Conservation (phyloP, 1,140 invertebrate genomes). For the Latrodectus geometricus region DNA sequence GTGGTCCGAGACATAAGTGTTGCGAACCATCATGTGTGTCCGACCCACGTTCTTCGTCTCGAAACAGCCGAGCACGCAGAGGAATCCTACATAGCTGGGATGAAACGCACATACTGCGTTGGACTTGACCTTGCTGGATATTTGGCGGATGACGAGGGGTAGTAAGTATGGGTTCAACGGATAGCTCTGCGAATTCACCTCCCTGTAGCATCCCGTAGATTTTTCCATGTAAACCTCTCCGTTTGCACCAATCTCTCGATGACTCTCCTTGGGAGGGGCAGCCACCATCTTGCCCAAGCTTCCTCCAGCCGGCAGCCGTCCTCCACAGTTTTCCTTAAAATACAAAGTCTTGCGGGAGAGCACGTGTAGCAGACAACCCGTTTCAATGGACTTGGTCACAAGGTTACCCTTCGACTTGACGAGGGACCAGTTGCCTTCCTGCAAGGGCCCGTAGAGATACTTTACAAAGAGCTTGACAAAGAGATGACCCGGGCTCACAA, state of each 20-base stretch:
- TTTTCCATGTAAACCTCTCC: background rate
- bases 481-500: slow-evolving; percentile 30
- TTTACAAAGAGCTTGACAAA: slow-evolving; percentile 1
- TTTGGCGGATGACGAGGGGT: background rate
- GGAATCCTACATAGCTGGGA: background rate
- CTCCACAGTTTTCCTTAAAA: background rate
- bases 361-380: background rate
- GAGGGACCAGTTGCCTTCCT: background rate
- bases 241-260: background rate
- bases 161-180: background rate
- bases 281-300: background rate
- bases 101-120: background rate
- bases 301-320: too few species aligned
- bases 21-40: slow-evolving; percentile 6
- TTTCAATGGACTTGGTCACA: background rate
- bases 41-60: slow-evolving; percentile 20
- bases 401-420: background rate
- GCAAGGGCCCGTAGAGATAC: background rate
- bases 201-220: background rate
- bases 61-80: slow-evolving; percentile 14
- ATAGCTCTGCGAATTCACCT: background rate
- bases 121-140: background rate
- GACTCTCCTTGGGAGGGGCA: background rate
- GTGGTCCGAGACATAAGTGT: background rate
- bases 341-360: background rate